Base-by-base conservation (phyloP, 2,113 vertebrate species). In the Cricetomys ansorgei region DNA sequence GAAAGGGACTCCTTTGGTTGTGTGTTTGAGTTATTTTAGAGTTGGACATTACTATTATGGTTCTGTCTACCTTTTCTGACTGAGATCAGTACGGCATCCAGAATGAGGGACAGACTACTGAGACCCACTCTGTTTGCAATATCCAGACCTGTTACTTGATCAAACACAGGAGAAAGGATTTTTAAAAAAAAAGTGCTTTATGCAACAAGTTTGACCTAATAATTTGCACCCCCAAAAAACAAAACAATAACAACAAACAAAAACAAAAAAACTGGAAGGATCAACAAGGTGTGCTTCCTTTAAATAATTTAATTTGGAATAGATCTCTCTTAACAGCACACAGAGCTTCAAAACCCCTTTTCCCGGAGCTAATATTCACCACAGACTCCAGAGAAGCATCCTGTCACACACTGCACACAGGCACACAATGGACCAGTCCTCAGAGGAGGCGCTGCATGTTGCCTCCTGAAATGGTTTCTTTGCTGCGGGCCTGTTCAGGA, bases 401-500 rank as follows among this genome's bases (percentile, higher is more conserved):
- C 88, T n/a, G 13, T 7, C 21, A n/a, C 67, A 43, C 81, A 64
- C 64, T 65, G 65, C 80, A 45, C 81, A n/a, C 75, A 69, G 97
- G 92, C 84, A 48, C 88, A 62, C 16, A 67, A 40, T 5, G 79
- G 92, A 92, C 69, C 43, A 11, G 9, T 87, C 91, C 62, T 31
- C 62, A 48, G 45, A 72, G 88, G 43, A n/a, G 94, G 96, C 94
- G 96, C 65, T 29, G 77, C 15, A 7, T 67, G 95, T 50, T 97
- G 98, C 98, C 97, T 98, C 98, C 98, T 98, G 98, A 99, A 98
- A 98, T 97, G 97, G 98, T 98, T 99, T 99, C 98, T 99, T 98
- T 98, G 98, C 98, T 96, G 97, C 92, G 92, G 97, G 98, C 97
- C 87, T 97, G 98, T 53, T 96, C 97, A 96, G 98, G 98, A 99